Base-by-base conservation (phyloP, 1,140 invertebrate genomes). In the Luehdorfia chinensis region DNA sequence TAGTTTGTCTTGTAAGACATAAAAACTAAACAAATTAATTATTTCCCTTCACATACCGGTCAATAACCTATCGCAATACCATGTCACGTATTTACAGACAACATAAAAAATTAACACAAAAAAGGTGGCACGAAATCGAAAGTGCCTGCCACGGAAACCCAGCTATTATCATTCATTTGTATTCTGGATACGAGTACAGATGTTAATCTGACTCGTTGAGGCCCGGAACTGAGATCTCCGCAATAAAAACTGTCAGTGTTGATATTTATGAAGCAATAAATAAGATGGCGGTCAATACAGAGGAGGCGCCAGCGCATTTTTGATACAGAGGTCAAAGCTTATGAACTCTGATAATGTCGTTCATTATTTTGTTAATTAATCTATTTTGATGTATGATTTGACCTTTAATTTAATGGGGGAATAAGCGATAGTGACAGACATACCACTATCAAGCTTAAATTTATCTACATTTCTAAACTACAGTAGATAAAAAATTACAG, bases 241-340 rank as follows among this genome's bases (percentile, higher is more conserved):
- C 48, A 59, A 65, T 65, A 68, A 68, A 64, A 65, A 59, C 62
- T 62, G 61, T 54, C 66, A 59, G 50, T 61, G 46, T 45, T 59
- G 31, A 54, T 64, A 65, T 68, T 68, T 68, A 68, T 54, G 55
- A 53, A 11, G 50, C 36, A 44, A 69, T 66, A 66, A 69, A 69
- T 47, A 56, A 53, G 54, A 63, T 59, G 47, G 36, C 58, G 50
- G n/a, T n/a, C n/a, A n/a, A n/a, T n/a, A n/a, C n/a, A n/a, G n/a
- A n/a, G n/a, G 44, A 49, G 47, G 46, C 51, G 50, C 49, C 56
- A 33, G 44, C 39, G 51, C 55, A 58, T 12, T 36, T 15, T 32
- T 23, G 31, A 43, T 43, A 43, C 28, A 28, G 25, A 15, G 39
- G 39, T 36, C 33, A 12, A 8, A 11, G 15, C 14, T 25, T 12